Evolutionary conservation across 1,140 invertebrate genomes (phyloP).

Genomic region (Trachelipus rathkii): DNA sequence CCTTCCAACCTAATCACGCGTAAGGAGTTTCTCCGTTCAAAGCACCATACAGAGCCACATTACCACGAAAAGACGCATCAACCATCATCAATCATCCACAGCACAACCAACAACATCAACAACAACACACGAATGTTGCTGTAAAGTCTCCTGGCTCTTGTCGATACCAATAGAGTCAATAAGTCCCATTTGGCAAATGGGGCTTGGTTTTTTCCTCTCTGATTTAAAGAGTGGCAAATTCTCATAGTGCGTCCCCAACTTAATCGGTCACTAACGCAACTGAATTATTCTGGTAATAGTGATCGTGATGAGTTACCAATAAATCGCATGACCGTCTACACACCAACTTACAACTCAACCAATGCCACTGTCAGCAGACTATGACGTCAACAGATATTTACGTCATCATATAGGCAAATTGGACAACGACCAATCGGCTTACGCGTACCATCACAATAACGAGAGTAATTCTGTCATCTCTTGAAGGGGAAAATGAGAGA

Average conservation of each 20-base stretch:
- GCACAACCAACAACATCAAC: no score
- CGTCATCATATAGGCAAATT: background rate
- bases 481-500: background rate
- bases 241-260: background rate
- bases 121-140: background rate
- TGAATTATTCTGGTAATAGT: slow-evolving; percentile 4
- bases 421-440: background rate
- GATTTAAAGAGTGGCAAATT: background rate
- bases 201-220: no score
- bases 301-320: background rate
- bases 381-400: background rate
- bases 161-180: background rate
- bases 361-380: background rate
- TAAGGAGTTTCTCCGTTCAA: background rate
- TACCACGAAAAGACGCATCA: no score
- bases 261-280: background rate
- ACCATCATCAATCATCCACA: no score
- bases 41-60: no score
- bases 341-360: background rate
- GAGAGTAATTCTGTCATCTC: background rate
- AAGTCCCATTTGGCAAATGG: background rate
- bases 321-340: slow-evolving; percentile 2
- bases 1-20: background rate
- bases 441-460: background rate
- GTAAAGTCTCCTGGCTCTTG: background rate